These are phyloP conservation scores for Panagrolaimus sp. DNA, from an alignment of 1,140 invertebrate genomes.

Conservation along the genomic window DNA sequence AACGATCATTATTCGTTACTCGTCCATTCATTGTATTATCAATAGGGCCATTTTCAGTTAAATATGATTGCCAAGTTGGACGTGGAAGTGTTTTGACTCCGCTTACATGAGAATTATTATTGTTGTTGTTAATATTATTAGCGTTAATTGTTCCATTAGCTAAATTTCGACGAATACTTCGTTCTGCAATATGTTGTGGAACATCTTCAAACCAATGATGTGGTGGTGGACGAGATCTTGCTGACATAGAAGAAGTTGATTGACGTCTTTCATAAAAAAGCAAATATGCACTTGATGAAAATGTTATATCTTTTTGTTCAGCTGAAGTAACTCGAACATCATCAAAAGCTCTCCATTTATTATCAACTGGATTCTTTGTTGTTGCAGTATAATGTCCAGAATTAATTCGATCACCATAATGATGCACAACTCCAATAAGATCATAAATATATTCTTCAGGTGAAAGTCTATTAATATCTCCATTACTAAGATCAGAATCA, in stretches of 20 bases:
- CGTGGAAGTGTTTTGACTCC: slow-evolving; percentile 7
- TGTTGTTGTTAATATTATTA: background rate
- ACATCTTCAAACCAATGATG: slow-evolving; percentile 2
- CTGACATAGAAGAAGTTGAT: too few species aligned
- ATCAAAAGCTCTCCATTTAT: slow-evolving; percentile 88
- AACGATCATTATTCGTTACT: background rate
- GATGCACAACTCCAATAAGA: slow-evolving; percentile 35
- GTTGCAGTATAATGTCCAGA: slow-evolving; percentile 65
- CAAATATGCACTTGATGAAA: slow-evolving; percentile 84
- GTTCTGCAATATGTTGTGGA: background rate
- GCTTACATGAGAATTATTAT: background rate
- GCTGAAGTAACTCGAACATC: slow-evolving; percentile 76
- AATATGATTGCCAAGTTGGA: background rate
- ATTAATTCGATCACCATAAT: slow-evolving; percentile 37
- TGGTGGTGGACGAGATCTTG: background rate
- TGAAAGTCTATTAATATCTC: slow-evolving; percentile 21
- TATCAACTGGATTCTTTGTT: slow-evolving; percentile 86
- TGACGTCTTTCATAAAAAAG: slow-evolving; percentile 74
- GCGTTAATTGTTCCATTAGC: background rate
- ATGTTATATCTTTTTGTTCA: slow-evolving; percentile 69
- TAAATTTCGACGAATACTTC: background rate
- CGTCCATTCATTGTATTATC: background rate
- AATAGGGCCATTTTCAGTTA: background rate
- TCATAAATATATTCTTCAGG: slow-evolving; percentile 18
- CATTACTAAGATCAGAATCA: slow-evolving; percentile 49